Evolutionary conservation across 1,140 invertebrate species (phyloP), one percentile per base, ranked within the genome.

Genomic region (Zaprionus ornatus): DNA sequence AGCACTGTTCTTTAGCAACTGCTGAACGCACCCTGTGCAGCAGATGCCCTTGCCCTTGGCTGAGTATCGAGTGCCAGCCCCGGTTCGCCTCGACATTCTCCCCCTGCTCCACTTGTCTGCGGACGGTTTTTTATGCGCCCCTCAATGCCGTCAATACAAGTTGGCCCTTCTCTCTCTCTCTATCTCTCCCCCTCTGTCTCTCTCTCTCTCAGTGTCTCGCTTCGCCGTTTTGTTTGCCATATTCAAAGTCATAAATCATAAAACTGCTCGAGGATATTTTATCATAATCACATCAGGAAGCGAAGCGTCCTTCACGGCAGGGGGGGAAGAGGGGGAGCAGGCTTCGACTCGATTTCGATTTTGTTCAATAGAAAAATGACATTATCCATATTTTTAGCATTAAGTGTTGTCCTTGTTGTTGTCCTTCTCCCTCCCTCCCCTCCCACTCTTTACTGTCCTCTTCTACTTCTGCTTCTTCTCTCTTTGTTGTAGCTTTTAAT

Each of bases 201-300:
- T 9, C 40, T 45, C 4, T 19, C 42, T 48, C 3, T 12, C 0
- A 19, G 7, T 19, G 15, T n/a, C 45, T 17, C 12, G 35, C 19
- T 23, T 50, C 45, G 82, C 61, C 74, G 79, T 79, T 85, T 90
- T 86, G 85, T 90, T 91, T 84, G 80, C 80, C 84, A 75, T 90
- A 87, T 79, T 91, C 82, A 87, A 84, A 91, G 90, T 90, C 90
- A 91, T 91, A 91, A 91, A 91, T 91, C 90, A 91, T 80, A 87
- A 83, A 91, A 87, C 79, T 71, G 90, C 90, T 91, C 75, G 78
- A 91, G 90, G 85, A 91, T 91, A 91, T 91, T 91, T 91, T 90
- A 91, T 91, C 90, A 91, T 91, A 91, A 91, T 90, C 85, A 86
- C 90, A 91, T 91, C 90, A 91, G 83, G 86, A 91, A 91, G 65